Percentiles rank a stretch among this genome's conserved stretches.
Evolutionary conservation across 2,113 vertebrate genomes (phyloP).

Genomic region (Ceuthmochares aereus): DNA sequence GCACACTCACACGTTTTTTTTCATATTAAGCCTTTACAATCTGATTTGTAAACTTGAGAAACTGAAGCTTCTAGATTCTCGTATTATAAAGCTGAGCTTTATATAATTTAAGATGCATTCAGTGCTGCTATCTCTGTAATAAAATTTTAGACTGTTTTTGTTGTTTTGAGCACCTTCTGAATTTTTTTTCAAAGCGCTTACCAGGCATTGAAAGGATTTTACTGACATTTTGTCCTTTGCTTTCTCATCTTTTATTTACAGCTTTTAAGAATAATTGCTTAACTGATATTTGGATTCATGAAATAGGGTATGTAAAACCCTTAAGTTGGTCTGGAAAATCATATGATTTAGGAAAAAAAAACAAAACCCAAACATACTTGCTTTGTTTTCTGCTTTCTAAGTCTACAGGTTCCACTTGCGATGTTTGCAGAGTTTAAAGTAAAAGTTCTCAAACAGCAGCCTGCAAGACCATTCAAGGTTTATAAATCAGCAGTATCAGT

Average conservation of each 20-base stretch:
- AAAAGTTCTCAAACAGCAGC: neutral
- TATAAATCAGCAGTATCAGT: neutral
- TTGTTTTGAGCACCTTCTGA: slow-evolving; percentile 16
- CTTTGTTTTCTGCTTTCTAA: neutral
- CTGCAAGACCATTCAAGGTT: neutral
- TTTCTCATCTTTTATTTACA: neutral
- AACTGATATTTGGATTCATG: neutral
- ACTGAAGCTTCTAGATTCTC: neutral
- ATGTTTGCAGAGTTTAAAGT: neutral
- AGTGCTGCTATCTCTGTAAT: slow-evolving; percentile 17
- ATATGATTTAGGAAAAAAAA: neutral
- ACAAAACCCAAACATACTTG: fast-evolving
- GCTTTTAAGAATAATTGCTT: neutral
- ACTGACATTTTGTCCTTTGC: neutral
- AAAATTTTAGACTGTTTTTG: slow-evolving; percentile 9
- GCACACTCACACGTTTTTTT: neutral
- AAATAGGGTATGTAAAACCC: neutral
- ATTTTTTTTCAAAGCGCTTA: slow-evolving; percentile 12
- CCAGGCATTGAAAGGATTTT: slow-evolving; percentile 3
- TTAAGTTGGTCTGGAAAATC: neutral
- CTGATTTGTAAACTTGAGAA: slow-evolving; percentile 16
- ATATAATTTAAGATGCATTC: neutral
- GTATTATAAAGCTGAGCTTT: neutral
- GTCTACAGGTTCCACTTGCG: neutral
- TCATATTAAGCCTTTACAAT: neutral